These are phyloP conservation scores for Sebastes trivittatus DNA, from an alignment of 2,797 vertebrate species.

Conservation along the genomic window DNA sequence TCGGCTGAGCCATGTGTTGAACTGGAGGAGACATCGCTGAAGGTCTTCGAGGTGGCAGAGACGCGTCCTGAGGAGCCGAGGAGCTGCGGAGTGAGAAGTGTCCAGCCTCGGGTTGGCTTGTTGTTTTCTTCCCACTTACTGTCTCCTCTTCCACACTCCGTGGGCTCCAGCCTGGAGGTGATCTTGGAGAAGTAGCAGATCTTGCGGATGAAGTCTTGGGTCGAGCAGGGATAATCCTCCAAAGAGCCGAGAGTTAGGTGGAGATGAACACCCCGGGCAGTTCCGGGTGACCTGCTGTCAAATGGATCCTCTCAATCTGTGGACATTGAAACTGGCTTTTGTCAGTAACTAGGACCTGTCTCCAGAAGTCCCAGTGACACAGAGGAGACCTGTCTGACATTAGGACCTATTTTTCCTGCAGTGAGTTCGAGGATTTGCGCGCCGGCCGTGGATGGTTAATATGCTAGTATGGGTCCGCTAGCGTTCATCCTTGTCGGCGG, in stretches of 20 bases:
- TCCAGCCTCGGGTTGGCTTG: neutral
- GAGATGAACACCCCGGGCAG: constrained; percentile 63
- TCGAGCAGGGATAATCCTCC: constrained; percentile 36
- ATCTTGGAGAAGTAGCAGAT: constrained; percentile 3
- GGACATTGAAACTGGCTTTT: constrained; percentile 78
- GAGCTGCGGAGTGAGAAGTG: constrained; percentile 39
- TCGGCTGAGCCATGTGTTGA: constrained; percentile 43
- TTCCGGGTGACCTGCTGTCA: constrained; percentile 72
- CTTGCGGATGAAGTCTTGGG: constrained; percentile 54
- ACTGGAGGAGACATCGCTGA: constrained; percentile 58
- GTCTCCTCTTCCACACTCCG: neutral
- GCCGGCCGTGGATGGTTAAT: constrained; percentile 89
- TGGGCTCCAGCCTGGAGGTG: neutral
- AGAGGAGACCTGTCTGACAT: constrained; percentile 52
- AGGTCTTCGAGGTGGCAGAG: constrained; percentile 66
- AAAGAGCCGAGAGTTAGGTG: constrained; percentile 59
- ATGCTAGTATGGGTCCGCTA: constrained; percentile 96
- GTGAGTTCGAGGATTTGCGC: constrained; percentile 83
- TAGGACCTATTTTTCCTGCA: constrained; percentile 40
- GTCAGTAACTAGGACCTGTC: constrained; percentile 76
- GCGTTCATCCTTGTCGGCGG: constrained; percentile 91
- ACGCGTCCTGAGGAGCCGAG: constrained; percentile 59
- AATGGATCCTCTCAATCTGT: constrained; percentile 79
- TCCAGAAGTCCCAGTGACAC: constrained; percentile 68
- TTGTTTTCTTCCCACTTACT: constrained; percentile 1